Evolutionary conservation across 92 coral and sea anemone species (phyloP).

Genomic region (Bergia sp.): DNA sequence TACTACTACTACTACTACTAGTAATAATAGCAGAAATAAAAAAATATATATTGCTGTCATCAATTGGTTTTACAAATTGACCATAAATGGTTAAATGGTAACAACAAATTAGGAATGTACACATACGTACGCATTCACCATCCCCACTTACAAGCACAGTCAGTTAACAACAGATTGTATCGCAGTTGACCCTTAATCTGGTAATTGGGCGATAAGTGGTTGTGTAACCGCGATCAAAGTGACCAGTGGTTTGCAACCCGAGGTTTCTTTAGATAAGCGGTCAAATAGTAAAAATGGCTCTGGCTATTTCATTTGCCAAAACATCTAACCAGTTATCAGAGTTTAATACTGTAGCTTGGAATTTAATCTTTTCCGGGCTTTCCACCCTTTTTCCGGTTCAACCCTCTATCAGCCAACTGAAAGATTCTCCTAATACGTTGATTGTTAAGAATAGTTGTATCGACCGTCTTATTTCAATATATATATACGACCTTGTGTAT

Average conservation of each 20-base stretch:
- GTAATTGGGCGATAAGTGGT: background rate
- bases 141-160: too few relatives aligned
- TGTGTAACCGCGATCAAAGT: background rate
- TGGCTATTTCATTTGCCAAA: background rate
- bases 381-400: background rate
- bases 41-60: background rate
- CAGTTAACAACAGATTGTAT: background rate
- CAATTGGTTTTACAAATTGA: background rate
- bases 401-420: background rate
- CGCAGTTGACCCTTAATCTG: background rate
- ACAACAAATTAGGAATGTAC: background rate
- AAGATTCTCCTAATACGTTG: background rate
- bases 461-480: background rate
- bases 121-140: background rate
- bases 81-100: background rate
- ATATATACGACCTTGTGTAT: background rate
- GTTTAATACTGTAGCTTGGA: background rate
- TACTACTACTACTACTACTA: too few relatives aligned
- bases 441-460: background rate
- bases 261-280: background rate
- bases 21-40: too few relatives aligned
- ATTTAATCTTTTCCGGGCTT: background rate
- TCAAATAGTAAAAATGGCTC: background rate
- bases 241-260: background rate
- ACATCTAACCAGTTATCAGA: background rate